phyloP scores from a whole-genome alignment of 2,797 vertebrate species.

The Graptemys geographica region DNA sequence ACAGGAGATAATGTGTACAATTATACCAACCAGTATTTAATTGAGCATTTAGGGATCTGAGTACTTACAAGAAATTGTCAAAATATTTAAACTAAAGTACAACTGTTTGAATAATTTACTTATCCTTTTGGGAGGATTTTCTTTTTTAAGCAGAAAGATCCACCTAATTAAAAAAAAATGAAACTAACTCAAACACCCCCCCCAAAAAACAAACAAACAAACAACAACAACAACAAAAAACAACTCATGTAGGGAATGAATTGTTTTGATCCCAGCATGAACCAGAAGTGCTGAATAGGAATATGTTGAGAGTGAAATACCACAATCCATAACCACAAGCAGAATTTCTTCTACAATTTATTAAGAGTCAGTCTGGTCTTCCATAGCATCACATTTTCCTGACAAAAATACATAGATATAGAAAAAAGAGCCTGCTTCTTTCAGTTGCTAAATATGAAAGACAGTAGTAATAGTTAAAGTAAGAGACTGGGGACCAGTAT shows the following conservation, averaged over 20 bases:
- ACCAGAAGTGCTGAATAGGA: background rate
- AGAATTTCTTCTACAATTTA: background rate
- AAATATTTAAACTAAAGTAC: conserved; percentile 43
- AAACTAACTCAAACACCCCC: background rate
- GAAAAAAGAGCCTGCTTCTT: background rate
- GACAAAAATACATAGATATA: background rate
- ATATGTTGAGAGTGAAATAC: background rate
- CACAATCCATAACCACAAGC: background rate
- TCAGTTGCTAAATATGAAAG: background rate
- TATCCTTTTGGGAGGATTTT: background rate
- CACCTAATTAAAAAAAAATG: background rate
- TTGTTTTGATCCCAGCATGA: background rate
- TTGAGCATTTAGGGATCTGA: background rate
- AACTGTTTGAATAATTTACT: conserved; percentile 8
- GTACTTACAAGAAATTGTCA: background rate
- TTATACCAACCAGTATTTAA: conserved; percentile 25
- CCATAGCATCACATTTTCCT: background rate
- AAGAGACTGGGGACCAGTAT: background rate
- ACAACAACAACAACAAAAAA: background rate
- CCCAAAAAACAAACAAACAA: too few relatives aligned
- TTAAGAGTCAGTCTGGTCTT: background rate
- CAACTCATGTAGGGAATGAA: background rate
- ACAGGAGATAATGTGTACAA: background rate
- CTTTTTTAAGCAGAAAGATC: background rate
- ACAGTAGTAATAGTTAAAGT: background rate